Percentiles rank a stretch among this genome's conserved stretches.
These are phyloP conservation scores for Alectura lathami DNA, from an alignment of 2,113 vertebrate genomes.

Conservation along the genomic window DNA sequence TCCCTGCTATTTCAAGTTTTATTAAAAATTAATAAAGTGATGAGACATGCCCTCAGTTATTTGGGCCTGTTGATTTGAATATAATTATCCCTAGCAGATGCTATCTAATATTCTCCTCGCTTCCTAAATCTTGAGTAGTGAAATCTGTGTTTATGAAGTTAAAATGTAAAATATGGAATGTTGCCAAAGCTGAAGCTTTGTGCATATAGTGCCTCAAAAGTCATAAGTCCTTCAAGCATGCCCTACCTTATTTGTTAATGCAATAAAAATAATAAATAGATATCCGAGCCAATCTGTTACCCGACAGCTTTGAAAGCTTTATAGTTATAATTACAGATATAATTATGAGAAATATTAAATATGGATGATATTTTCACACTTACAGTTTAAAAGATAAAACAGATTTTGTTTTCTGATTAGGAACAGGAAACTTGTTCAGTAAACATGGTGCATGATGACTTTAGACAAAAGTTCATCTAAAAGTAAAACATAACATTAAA, in stretches of 20 bases:
- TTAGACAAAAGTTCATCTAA: not conserved
- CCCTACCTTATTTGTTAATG: not conserved
- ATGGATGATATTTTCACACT: not conserved
- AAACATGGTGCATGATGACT: not conserved
- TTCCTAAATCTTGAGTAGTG: not conserved
- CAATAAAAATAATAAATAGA: constrained; percentile 20
- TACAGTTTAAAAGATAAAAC: constrained; percentile 10
- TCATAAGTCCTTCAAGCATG: not conserved
- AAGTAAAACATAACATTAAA: not conserved
- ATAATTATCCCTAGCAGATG: constrained; percentile 36
- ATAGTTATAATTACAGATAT: constrained; percentile 10
- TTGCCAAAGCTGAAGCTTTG: constrained; percentile 6
- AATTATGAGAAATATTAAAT: constrained; percentile 49
- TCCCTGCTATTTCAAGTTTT: constrained; percentile 44
- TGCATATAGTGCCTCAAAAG: constrained; percentile 2
- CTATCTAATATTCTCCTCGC: constrained; percentile 6
- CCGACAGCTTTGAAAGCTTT: not conserved
- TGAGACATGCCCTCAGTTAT: constrained; percentile 20
- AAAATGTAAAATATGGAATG: not conserved
- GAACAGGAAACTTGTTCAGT: not conserved
- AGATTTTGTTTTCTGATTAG: constrained; percentile 2
- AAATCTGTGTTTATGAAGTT: constrained; percentile 23
- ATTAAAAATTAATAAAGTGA: constrained; percentile 43
- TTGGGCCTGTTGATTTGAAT: constrained; percentile 27
- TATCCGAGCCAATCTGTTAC: constrained; percentile 18